These are phyloP conservation scores for Bugulina stolonifera DNA, from an alignment of 2,888 invertebrate genomes.

Conservation along the genomic window DNA sequence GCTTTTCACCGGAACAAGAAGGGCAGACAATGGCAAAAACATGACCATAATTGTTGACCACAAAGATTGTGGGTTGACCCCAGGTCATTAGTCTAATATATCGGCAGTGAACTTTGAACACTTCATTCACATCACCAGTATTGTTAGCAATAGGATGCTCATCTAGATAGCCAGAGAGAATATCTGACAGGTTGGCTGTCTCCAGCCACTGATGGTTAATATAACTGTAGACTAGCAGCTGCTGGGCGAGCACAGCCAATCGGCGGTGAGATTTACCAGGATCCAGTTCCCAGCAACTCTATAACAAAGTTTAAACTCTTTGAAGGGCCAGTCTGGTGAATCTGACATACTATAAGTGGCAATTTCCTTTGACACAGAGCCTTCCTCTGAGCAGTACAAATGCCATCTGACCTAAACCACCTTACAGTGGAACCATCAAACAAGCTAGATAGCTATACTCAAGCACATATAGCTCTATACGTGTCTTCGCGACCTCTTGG, in stretches of 20 bases:
- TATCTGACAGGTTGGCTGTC: background rate
- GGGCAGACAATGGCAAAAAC: background rate
- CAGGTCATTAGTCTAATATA: background rate
- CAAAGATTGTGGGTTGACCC: background rate
- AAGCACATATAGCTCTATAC: too few species aligned
- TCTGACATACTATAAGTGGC: too few species aligned
- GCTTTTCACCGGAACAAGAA: background rate
- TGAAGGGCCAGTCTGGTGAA: background rate
- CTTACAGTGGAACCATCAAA: too few species aligned
- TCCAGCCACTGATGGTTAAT: background rate
- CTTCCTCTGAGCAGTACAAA: too few species aligned
- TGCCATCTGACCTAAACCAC: too few species aligned
- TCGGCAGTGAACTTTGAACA: background rate
- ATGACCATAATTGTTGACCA: conserved; percentile 1
- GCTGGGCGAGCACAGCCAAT: conserved; percentile 4
- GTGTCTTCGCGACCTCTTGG: too few species aligned
- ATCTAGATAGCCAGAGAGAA: background rate
- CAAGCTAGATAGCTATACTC: too few species aligned
- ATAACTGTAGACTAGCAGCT: background rate
- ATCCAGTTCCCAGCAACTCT: conserved; percentile 12
- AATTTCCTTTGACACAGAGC: too few species aligned
- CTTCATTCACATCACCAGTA: background rate
- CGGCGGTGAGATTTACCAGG: background rate
- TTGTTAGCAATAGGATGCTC: background rate
- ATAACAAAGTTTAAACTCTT: background rate